Evolutionary conservation across 2,797 vertebrate genomes (phyloP).

Genomic region (Gadopsis bispinosus): DNA sequence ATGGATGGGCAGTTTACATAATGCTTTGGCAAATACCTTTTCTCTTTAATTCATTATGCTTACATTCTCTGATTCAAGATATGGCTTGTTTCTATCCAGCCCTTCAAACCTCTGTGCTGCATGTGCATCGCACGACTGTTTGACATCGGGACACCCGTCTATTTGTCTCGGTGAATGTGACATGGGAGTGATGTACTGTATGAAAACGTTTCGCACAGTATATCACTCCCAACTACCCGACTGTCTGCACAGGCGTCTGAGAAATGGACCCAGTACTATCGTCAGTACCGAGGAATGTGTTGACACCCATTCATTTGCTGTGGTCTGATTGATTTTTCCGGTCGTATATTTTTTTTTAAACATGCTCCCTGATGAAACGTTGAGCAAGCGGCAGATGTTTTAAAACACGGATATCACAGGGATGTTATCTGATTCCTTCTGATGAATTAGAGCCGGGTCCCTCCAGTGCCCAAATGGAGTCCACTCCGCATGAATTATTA

Average conservation of each 20-base stretch:
- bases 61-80: no score
- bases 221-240: not conserved
- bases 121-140: not conserved
- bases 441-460: constrained; percentile 91
- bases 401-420: constrained; percentile 89
- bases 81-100: no score
- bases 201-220: not conserved
- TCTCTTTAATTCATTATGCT: no score
- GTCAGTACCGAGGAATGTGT: not conserved
- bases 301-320: constrained; percentile 47
- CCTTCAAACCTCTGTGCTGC: not conserved
- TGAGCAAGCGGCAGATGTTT: constrained; percentile 87
- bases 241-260: constrained; percentile 13
- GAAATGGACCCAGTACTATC: not conserved
- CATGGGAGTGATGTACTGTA: not conserved
- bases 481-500: constrained; percentile 95
- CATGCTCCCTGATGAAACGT: constrained; percentile 87
- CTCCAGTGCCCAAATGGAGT: constrained; percentile 90
- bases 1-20: no score
- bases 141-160: not conserved
- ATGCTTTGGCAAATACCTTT: no score
- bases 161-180: constrained; percentile 21
- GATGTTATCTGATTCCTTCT: constrained; percentile 91
- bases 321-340: constrained; percentile 71
- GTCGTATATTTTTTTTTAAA: constrained; percentile 67